Evolutionary conservation across 2,797 vertebrate species (phyloP).

Genomic region (Chrosomus eos): DNA sequence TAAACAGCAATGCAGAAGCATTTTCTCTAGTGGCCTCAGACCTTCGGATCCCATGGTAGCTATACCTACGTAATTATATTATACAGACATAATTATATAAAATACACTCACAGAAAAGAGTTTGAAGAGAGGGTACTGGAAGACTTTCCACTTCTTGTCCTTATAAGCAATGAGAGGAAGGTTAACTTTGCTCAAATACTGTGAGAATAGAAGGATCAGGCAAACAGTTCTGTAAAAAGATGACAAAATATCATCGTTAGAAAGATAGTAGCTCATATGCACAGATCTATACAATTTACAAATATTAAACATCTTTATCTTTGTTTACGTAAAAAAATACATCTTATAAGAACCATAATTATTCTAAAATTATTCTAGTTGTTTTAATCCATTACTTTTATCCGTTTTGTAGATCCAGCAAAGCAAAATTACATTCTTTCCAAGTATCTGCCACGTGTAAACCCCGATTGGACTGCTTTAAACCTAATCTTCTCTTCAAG

Average conservation of each 20-base stretch:
- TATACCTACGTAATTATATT: not conserved
- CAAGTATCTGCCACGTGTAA: not conserved
- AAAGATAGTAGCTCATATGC: not conserved
- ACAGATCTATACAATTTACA: not conserved
- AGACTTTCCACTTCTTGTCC: constrained; percentile 81
- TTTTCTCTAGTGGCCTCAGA: not conserved
- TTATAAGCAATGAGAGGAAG: constrained; percentile 79
- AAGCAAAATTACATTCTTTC: not conserved
- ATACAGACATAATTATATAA: not conserved
- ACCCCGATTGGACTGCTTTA: not conserved
- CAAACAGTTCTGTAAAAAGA: constrained; percentile 75
- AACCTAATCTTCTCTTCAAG: not conserved
- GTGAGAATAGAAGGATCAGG: constrained; percentile 82
- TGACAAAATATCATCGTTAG: constrained; percentile 7
- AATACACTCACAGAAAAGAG: constrained; percentile 79
- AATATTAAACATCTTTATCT: not conserved
- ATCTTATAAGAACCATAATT: not conserved
- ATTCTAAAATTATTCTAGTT: not conserved
- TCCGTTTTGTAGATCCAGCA: not conserved
- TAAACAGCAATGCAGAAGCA: not conserved
- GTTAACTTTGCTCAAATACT: constrained; percentile 80
- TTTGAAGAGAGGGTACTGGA: constrained; percentile 82
- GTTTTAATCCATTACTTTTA: not conserved
- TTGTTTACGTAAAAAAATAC: not conserved
- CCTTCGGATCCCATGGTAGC: not conserved